Evolutionary conservation across 2,113 vertebrate genomes (phyloP).

Genomic region (Tragelaphus buxtoni): DNA sequence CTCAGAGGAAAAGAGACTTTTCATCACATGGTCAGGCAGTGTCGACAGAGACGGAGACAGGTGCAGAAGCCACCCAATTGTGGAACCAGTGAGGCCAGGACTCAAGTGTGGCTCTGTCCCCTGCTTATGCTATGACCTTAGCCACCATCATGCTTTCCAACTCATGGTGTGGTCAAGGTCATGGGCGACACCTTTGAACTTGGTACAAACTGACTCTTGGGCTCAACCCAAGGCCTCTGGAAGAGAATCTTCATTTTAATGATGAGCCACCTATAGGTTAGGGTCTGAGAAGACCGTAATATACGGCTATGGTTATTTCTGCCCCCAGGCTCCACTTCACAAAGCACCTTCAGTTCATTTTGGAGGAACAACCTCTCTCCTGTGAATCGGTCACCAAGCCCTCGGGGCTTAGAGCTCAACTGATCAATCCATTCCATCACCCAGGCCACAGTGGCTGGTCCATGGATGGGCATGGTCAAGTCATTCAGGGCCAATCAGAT

Average conservation of each 20-base stretch:
- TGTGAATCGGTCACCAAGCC: too few species aligned
- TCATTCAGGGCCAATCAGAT: background rate
- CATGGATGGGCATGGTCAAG: background rate
- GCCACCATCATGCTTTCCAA: accelerated
- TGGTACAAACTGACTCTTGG: too few species aligned
- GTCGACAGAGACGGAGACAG: accelerated
- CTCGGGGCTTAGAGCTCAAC: background rate
- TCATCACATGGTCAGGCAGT: accelerated
- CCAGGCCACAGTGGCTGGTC: background rate
- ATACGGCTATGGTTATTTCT: accelerated
- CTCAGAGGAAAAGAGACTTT: background rate
- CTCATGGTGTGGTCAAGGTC: background rate
- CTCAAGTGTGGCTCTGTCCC: background rate
- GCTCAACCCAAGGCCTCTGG: background rate
- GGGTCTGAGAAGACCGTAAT: background rate
- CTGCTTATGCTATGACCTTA: accelerated
- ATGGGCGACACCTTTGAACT: background rate
- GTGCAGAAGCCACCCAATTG: background rate
- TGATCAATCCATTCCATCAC: accelerated
- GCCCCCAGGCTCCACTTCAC: background rate
- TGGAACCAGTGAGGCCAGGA: background rate
- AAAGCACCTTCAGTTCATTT: background rate
- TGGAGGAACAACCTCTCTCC: background rate
- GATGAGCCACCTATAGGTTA: accelerated
- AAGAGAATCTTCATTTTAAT: background rate